Conservation (phyloP, 1,140 invertebrate species). For the Anoplolepis gracilipes region DNA sequence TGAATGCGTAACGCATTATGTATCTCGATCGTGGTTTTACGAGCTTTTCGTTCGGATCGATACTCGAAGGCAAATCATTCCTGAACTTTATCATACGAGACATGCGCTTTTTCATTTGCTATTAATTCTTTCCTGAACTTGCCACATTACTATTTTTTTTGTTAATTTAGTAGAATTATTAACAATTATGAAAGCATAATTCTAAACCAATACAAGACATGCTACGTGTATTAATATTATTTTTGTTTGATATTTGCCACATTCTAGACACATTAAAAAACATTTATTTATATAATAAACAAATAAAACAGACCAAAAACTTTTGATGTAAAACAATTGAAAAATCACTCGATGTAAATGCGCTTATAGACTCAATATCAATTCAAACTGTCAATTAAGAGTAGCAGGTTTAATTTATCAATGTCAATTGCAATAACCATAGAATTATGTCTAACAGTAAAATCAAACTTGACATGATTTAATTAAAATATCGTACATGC, state of each 20-base stretch:
- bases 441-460: not conserved
- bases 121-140: not conserved
- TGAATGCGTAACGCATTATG: not conserved
- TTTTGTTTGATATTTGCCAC: not conserved
- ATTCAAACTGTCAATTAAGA: not conserved
- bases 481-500: not conserved
- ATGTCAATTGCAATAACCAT: not conserved
- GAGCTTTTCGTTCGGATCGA: not conserved
- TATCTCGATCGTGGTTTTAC: not conserved
- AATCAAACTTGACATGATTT: not conserved
- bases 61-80: not conserved
- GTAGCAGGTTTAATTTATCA: not conserved
- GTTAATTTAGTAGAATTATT: not conserved
- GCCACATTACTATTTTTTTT: not conserved
- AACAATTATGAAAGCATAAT: constrained; percentile 40
- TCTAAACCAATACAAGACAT: constrained; percentile 36
- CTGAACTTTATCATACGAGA: no score
- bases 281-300: not conserved
- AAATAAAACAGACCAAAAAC: not conserved
- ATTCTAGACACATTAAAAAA: not conserved
- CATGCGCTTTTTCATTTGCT: not conserved
- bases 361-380: not conserved
- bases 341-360: not conserved
- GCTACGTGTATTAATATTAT: constrained; percentile 14
- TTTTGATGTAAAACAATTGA: not conserved